Evolutionary conservation across 2,797 vertebrate genomes (phyloP), one percentile per base, ranked within the genome.

Genomic region (Rhabdomys pumilio): DNA sequence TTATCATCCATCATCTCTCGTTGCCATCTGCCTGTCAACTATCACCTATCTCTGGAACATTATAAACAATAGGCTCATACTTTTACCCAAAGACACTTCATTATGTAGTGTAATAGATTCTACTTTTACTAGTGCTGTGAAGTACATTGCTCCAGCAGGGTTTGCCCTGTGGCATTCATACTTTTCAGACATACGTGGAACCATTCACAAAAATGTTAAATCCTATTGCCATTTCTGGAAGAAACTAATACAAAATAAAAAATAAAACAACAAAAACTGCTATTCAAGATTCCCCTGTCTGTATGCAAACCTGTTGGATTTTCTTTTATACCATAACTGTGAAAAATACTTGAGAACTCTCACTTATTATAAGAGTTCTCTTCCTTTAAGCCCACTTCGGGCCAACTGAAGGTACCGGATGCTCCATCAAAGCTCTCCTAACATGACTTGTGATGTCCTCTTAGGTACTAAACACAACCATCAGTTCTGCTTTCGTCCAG

Each of bases 371-470:
- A 63, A 47, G 44, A 83, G 31, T 84, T 67, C 17, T 79, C 26
- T 91, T 83, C 34, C 34, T 41, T 65, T 63, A 15, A 89, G 3
- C 22, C 20, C 20, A 89, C 5, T 89, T 12, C 0, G 12, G 76
- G 61, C 2, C 2, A 41, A 19, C 0, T 5, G 31, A 59, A 24
- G 15, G 1, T 3, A n/a, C 20, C 17, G 10, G 59, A 61, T 44
- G 15, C 11, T 91, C 3, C 41, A 38, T 9, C 5, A 44, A 88
- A 76, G n/a, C 8, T 72, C 26, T 55, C 29, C 11, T 26, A 22
- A 3, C 9, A 14, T 55, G 15, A 13, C 34, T 38, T 90, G 2
- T 9, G 72, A 13, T 50, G 44, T n/a, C 1, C 26, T 81, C 44
- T 59, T 85, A 84, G 20, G 26, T 50, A 57, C 8, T n/a, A 86